Percentiles rank a stretch among this genome's conserved stretches.
Conservation (phyloP, 2,113 vertebrate species). For the Cairina moschata region DNA sequence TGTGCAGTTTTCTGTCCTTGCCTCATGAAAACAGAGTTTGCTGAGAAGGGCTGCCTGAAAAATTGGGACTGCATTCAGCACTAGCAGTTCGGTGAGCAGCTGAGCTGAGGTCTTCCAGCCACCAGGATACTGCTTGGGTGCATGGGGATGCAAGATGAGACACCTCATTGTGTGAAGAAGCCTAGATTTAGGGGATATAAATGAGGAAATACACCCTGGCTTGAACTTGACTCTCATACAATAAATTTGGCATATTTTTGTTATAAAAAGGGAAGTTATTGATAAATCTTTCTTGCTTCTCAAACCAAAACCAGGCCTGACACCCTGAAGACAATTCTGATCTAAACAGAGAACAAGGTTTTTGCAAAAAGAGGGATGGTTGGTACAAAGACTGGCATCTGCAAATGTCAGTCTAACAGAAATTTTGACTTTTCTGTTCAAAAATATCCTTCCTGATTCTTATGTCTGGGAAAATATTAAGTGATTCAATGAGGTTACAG, state of each 20-base stretch:
- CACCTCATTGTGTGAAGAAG: not conserved
- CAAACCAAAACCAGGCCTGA: not conserved
- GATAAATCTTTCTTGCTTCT: not conserved
- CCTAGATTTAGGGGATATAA: not conserved
- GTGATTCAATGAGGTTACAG: not conserved
- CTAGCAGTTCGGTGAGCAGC: not conserved
- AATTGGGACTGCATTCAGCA: accelerated
- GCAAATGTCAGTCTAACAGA: not conserved
- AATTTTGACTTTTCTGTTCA: not conserved
- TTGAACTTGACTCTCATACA: not conserved
- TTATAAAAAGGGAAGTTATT: not conserved
- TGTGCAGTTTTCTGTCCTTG: not conserved
- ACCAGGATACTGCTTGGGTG: accelerated
- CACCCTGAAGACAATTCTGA: not conserved
- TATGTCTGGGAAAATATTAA: slow-evolving; percentile 39
- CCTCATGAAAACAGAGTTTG: not conserved
- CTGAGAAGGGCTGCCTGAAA: accelerated
- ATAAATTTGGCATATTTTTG: not conserved
- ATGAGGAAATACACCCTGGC: not conserved
- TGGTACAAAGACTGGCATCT: not conserved
- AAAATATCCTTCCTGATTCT: not conserved
- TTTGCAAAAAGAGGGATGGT: not conserved
- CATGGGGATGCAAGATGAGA: not conserved
- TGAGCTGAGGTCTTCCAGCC: not conserved
- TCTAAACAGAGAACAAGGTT: not conserved